A percentile compares a stretch with the other conserved stretches of the same genome.
phyloP scores from a whole-genome alignment of 2,113 vertebrate genomes.

The Spheniscus mendiculus region DNA sequence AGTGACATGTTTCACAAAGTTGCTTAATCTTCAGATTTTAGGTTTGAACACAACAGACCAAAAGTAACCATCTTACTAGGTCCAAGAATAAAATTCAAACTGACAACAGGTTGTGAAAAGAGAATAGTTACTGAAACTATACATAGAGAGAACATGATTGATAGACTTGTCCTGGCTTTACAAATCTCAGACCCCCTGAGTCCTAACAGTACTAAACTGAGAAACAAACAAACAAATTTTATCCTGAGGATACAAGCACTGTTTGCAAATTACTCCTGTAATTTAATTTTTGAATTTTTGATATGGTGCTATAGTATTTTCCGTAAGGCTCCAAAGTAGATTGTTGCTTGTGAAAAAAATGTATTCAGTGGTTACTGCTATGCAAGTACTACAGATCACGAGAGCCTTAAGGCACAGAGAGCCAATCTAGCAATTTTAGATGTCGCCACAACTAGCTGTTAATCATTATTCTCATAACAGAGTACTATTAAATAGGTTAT shows the following conservation, averaged over 20 bases:
- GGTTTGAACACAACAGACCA: neutral
- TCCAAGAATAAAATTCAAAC: conserved; percentile 22
- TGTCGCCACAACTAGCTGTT: neutral
- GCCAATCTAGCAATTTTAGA: conserved; percentile 20
- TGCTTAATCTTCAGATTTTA: conserved; percentile 17
- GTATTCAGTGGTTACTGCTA: neutral
- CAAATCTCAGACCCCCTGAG: conserved; percentile 60
- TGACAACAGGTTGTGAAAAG: conserved; percentile 2
- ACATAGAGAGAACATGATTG: conserved; percentile 11
- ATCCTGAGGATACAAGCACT: conserved; percentile 33
- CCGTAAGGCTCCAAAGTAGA: neutral
- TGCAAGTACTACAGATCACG: neutral
- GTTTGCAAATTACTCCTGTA: neutral
- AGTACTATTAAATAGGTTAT: neutral
- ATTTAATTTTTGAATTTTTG: neutral
- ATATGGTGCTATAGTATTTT: neutral
- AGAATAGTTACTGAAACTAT: conserved; percentile 3
- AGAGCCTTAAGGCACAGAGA: conserved; percentile 38
- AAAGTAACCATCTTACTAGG: conserved; percentile 12
- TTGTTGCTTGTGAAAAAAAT: neutral
- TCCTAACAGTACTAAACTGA: conserved; percentile 19
- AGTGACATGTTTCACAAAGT: conserved; percentile 32
- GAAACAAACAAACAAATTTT: conserved; percentile 26
- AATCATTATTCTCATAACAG: neutral
- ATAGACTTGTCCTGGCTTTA: conserved; percentile 44